Evolutionary conservation across 2,797 vertebrate genomes (phyloP).

Genomic region (Alectoris magna): DNA sequence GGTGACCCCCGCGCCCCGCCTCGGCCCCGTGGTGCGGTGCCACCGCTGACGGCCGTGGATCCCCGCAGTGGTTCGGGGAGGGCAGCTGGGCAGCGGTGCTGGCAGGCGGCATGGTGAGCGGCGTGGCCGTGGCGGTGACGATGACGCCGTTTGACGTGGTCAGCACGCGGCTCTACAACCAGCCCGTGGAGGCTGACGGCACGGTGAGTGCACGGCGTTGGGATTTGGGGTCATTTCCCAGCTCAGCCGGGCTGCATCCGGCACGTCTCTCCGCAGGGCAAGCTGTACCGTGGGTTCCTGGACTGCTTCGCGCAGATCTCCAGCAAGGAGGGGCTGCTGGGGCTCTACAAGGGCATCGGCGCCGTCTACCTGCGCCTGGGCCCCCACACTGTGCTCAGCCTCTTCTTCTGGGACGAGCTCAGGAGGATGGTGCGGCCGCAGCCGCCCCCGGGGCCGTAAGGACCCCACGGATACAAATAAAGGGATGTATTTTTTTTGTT

Average conservation of each 20-base stretch:
- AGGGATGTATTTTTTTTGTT: not conserved
- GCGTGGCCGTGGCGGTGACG: constrained; percentile 86
- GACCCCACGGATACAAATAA: not conserved
- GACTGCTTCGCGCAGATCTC: constrained; percentile 91
- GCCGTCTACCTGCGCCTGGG: constrained; percentile 92
- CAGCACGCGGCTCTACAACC: constrained; percentile 96
- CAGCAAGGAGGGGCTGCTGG: constrained; percentile 85
- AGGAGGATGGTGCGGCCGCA: constrained; percentile 79
- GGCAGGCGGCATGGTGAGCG: constrained; percentile 90
- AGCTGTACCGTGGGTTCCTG: constrained; percentile 87
- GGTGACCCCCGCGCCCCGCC: constrained; percentile 74
- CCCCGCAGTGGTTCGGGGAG: constrained; percentile 84
- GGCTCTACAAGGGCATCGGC: constrained; percentile 93
- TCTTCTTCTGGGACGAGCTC: constrained; percentile 95
- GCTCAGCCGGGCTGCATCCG: not conserved
- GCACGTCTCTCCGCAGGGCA: constrained; percentile 81
- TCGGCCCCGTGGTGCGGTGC: too few species aligned
- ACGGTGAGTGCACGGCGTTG: constrained; percentile 73
- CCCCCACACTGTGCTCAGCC: constrained; percentile 94
- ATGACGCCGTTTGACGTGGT: constrained; percentile 97
- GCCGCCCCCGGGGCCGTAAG: not conserved
- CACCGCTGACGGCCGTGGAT: not conserved
- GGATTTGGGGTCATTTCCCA: accelerated
- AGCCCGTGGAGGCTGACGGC: constrained; percentile 87
- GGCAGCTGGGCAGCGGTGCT: constrained; percentile 89